A percentile compares a stretch with the other conserved stretches of the same genome.
Evolutionary conservation across 2,888 invertebrate genomes (phyloP).

Genomic region (Aethes cnicana): DNA sequence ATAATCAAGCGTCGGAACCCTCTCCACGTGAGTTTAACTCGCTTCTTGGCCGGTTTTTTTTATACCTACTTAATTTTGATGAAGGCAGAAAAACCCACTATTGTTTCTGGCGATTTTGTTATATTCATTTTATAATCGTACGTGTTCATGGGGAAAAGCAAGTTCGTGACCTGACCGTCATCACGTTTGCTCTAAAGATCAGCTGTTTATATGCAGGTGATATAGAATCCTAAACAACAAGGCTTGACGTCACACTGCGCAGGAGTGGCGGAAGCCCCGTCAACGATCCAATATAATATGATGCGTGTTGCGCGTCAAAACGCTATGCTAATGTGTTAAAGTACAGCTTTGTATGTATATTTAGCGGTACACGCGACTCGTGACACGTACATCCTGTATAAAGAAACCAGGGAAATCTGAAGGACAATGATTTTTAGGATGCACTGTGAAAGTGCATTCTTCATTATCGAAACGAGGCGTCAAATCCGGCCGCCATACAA

Average conservation of each 20-base stretch:
- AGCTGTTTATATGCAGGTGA: constrained; percentile 1
- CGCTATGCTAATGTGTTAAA: constrained; percentile 55
- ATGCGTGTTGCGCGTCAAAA: constrained; percentile 48
- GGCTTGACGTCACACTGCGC: constrained; percentile 23
- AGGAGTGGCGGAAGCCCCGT: constrained; percentile 12
- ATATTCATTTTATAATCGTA: too few species aligned
- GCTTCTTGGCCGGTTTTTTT: too few species aligned
- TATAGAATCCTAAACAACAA: constrained; percentile 20
- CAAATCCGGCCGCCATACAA: not conserved
- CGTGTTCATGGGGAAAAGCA: too few species aligned
- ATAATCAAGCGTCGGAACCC: too few species aligned
- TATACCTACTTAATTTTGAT: too few species aligned
- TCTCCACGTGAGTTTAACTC: too few species aligned
- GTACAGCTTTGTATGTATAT: constrained; percentile 56
- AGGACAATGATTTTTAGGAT: constrained; percentile 19
- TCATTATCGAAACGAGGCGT: not conserved
- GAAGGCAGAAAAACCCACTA: not conserved
- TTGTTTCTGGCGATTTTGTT: too few species aligned
- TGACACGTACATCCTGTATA: constrained; percentile 53
- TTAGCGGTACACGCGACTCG: constrained; percentile 50
- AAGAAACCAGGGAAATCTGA: constrained; percentile 11
- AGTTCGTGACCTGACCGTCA: too few species aligned
- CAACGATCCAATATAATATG: constrained; percentile 17
- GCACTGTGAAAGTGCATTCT: constrained; percentile 2
- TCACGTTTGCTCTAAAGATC: constrained; percentile 8